These are phyloP conservation scores for Chymomyza amoena DNA, from an alignment of 2,888 invertebrate species.

Conservation along the genomic window DNA sequence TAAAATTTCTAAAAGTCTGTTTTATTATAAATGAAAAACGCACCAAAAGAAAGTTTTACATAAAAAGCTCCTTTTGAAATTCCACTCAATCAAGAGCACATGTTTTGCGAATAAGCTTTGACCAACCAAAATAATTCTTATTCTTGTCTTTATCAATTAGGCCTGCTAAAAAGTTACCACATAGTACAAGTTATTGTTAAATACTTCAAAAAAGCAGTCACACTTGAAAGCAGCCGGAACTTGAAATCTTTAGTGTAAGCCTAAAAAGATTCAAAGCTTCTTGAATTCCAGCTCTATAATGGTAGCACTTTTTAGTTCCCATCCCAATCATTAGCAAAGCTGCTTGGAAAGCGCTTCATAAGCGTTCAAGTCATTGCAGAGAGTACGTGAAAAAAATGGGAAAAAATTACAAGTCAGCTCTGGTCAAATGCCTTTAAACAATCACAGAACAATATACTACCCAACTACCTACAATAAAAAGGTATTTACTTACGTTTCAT, in stretches of 20 bases:
- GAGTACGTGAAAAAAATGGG: not conserved
- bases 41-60: too few relatives aligned
- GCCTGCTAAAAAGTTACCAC: too few relatives aligned
- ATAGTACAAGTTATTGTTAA: too few relatives aligned
- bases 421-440: constrained; percentile 51
- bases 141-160: too few relatives aligned
- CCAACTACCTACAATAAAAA: not conserved
- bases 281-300: not conserved
- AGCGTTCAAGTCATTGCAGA: not conserved
- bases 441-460: constrained; percentile 27
- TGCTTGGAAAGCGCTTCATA: constrained; percentile 7
- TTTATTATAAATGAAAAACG: too few relatives aligned
- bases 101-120: too few relatives aligned
- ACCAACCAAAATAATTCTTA: too few relatives aligned
- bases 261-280: not conserved
- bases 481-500: constrained; percentile 60
- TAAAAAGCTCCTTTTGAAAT: too few relatives aligned
- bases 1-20: too few relatives aligned
- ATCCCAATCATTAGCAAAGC: constrained; percentile 46
- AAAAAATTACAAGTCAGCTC: constrained; percentile 61
- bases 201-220: too few relatives aligned
- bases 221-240: not conserved
- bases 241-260: not conserved
- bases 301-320: constrained; percentile 30
- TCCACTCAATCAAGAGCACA: too few relatives aligned